phyloP scores from a whole-genome alignment of 2,797 vertebrate species.

The Coreius guichenoti region DNA sequence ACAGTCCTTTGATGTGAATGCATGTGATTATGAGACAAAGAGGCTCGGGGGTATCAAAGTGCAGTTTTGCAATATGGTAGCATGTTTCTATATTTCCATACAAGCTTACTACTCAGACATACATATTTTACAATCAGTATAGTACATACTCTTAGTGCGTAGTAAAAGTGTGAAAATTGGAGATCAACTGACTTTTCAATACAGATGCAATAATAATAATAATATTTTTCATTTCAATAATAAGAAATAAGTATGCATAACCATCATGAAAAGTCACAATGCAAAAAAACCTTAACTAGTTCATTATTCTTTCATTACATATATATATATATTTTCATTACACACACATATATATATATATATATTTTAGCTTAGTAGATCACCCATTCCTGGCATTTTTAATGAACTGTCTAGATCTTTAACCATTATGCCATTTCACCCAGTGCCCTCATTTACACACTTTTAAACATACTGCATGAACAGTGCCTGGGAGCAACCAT shows the following conservation, averaged over 20 bases:
- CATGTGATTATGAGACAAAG: background rate
- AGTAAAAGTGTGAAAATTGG: background rate
- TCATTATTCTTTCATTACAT: background rate
- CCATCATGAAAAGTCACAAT: background rate
- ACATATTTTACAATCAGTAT: background rate
- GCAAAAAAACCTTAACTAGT: too few relatives aligned
- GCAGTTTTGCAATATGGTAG: background rate
- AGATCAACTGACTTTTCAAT: background rate
- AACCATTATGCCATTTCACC: conserved; percentile 15
- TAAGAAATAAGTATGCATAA: background rate
- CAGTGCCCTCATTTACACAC: conserved; percentile 23
- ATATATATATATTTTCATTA: too few relatives aligned
- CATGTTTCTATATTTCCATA: background rate
- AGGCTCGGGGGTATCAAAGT: background rate
- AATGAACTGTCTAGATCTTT: background rate
- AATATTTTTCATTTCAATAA: background rate
- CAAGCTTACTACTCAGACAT: background rate
- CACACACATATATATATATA: too few relatives aligned
- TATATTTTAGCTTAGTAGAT: conserved; percentile 1
- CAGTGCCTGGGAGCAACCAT: conserved; percentile 15
- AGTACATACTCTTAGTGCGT: background rate
- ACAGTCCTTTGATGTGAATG: background rate
- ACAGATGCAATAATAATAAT: background rate
- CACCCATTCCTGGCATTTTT: background rate
- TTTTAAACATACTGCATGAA: conserved; percentile 24